Evolutionary conservation across 2,888 invertebrate genomes (phyloP), one percentile per base, ranked within the genome.

Genomic region (Ecdyonurus torrentis): DNA sequence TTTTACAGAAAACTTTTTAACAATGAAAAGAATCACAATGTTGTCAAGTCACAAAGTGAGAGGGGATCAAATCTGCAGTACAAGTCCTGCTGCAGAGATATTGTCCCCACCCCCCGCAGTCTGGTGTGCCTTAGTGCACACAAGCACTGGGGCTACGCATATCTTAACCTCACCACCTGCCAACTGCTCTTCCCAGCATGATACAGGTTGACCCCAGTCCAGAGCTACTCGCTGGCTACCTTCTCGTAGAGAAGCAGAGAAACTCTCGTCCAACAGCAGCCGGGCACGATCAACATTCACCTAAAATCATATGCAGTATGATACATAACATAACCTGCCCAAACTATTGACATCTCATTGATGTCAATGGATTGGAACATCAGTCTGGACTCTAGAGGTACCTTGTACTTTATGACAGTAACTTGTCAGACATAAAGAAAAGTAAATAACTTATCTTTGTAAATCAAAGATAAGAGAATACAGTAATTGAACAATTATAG

Each of bases 91-190:
- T n/a, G 90, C 88, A 0, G 91, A 91, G 66, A 91, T 88, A 71
- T 91, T 91, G 72, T 91, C 91, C 0, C 91, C 91, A 10, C 89
- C 91, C 0, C 91, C 91, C 0, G 88, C 91, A 0, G 91, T 91
- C 69, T 90, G 83, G 65, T 83, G 81, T 0, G 88, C 89, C 68
- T 87, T 81, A 0, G 87, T 89, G 70, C 91, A 91, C 2, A 91
- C 89, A 24, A 91, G 75, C 3, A 90, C 90, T 0, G 91, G 91
- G 0, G 91, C 89, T 2, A 91, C 81, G 74, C 91, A 91, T 62
- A 91, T 83, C 69, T 87, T 81, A 20, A 83, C 79, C 61, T 73
- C 69, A 55, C 73, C 70, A 52, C 72, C 67, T 37, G 76, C 77
- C 7, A 84, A 69, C 1, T 73, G 74, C 72, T 91, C 91, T 52